Evolutionary conservation across 2,797 vertebrate species (phyloP).

Genomic region (Notamacropus eugenii): DNA sequence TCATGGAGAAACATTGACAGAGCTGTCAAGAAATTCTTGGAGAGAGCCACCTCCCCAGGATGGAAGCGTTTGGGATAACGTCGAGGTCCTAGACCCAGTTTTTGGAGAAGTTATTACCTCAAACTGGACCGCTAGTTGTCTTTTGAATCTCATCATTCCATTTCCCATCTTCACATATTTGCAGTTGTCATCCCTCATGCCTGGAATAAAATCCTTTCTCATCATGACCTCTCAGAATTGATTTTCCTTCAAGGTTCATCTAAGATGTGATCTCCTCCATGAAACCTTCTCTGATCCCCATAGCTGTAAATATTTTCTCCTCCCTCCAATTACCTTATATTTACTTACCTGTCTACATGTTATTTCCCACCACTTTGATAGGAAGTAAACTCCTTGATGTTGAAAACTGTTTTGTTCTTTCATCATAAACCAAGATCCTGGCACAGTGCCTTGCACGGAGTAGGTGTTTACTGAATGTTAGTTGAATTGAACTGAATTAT

Average conservation of each 20-base stretch:
- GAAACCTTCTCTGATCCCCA: neutral
- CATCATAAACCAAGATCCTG: neutral
- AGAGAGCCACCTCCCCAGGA: neutral
- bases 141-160: neutral
- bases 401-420: neutral
- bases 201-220: neutral
- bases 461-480: neutral
- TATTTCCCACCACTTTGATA: neutral
- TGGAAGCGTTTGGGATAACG: neutral
- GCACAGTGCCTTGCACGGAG: neutral
- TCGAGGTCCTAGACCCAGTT: neutral
- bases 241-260: neutral
- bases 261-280: neutral
- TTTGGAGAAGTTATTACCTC: neutral
- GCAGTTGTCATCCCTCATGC: neutral
- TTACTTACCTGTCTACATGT: neutral
- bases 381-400: neutral
- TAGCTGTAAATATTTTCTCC: neutral
- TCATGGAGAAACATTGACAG: neutral
- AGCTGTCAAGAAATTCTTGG: neutral
- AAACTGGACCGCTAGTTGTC: neutral
- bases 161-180: neutral
- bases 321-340: neutral
- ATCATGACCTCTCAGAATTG: neutral
- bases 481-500: neutral